These are phyloP conservation scores for Pelecanus crispus DNA, from an alignment of 2,113 vertebrate genomes.

Conservation along the genomic window DNA sequence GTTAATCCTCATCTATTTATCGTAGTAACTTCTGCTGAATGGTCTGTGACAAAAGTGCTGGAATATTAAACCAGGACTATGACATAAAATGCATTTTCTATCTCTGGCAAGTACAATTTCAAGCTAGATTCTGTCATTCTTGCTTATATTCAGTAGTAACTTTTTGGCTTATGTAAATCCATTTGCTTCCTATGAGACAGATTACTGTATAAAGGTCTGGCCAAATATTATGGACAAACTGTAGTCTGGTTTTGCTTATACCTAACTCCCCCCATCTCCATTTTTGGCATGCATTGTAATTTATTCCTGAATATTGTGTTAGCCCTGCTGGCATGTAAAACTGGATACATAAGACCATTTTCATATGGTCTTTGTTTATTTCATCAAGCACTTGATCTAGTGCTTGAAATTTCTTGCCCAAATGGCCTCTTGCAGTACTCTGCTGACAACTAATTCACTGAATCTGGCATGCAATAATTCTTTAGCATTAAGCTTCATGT, in stretches of 20 bases:
- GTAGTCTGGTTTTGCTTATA: not conserved
- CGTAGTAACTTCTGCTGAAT: not conserved
- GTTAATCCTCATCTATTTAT: not conserved
- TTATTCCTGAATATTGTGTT: not conserved
- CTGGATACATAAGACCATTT: not conserved
- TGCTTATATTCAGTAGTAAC: not conserved
- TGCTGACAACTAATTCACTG: not conserved
- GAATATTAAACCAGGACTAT: not conserved
- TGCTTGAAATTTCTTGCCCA: not conserved
- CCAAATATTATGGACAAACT: not conserved
- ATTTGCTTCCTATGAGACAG: not conserved
- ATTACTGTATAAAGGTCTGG: not conserved
- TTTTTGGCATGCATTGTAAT: not conserved
- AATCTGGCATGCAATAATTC: not conserved
- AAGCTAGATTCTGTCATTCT: not conserved
- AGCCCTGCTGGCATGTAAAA: not conserved
- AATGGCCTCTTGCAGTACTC: not conserved
- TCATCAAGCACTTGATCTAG: not conserved
- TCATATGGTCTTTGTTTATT: not conserved
- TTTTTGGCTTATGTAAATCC: not conserved
- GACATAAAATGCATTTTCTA: not conserved
- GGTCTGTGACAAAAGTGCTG: not conserved
- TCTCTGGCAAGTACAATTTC: not conserved
- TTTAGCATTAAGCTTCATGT: not conserved
- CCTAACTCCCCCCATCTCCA: not conserved